Base-by-base conservation (phyloP, 2,113 vertebrate species). In the Phoenicopterus ruber region DNA sequence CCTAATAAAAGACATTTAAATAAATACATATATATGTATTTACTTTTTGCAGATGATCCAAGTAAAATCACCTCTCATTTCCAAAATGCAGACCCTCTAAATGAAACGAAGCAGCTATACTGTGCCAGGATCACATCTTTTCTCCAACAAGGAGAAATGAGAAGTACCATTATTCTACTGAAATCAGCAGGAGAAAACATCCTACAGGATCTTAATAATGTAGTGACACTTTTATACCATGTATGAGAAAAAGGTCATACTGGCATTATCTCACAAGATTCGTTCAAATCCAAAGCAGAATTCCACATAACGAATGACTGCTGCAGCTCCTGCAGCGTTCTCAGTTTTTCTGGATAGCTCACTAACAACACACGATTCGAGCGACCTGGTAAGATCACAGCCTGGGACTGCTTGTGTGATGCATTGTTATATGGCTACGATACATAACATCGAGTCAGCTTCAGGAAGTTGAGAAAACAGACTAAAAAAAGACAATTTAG, bases 401-500 rank as follows among this genome's bases (percentile, higher is more conserved):
- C 28, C 52, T 38, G 54, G 61, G 38, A 74, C 55, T 44, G 47
- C 28, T 55, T 54, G 29, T 31, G 38, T 55, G 70, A 77, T n/a
- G 36, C 38, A 55, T 0, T 86, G 49, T 22, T 61, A n/a, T 0
- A 24, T 2, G 13, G 40, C 38, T 73, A 21, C 1, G 1, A 85
- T 10, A 82, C 84, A 28, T 46, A 89, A 54, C 10, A 79, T 14
- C 10, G 62, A 38, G 62, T 34, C 69, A 93, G 62, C 50, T 62
- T 46, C 17, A 58, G 25, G 7, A 72, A 76, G 15, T 8, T 76
- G 20, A 62, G 42, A 63, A 79, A 87, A 52, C 14, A 76, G 10
- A 69, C 32, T 6, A 28, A 25, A 63, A 58, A 82, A 63, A 54
- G 17, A 14, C 11, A 90, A 40, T 14, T 73, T 34, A n/a, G 36